Base-by-base conservation (phyloP, 2,888 invertebrate species). In the Pollenia griseotomentosa region DNA sequence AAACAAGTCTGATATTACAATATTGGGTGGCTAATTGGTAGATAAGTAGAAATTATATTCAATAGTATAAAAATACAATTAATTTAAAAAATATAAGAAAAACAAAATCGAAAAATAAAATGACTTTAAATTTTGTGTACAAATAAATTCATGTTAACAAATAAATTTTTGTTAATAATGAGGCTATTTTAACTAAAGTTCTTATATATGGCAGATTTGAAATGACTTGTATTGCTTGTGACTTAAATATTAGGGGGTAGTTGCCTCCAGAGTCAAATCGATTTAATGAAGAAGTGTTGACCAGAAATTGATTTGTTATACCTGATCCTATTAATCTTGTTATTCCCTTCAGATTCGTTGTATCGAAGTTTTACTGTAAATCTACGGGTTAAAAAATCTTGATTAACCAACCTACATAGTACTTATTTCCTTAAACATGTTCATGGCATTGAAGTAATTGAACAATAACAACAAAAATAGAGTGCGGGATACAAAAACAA, bases 371-470 rank as follows among this genome's bases (percentile, higher is more conserved):
- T 33, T 33, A 33, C 33, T 33, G 33, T 79, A 57, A 57, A 16
- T 77, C 16, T 5, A 9, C 46, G 12, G 46, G 11, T 48, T 48
- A 14, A 57, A 57, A 66, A 2, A 48, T 42, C 19, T 70, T 51
- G 53, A 53, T 48, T 42, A 10, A 23, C 42, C 66, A 55, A 55
- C 33, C 55, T n/a, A n/a, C n/a, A n/a, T 33, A 3, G 2, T 4
- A 33, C 6, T 46, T 23, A 65, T 46, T 19, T 77, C 55, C 23
- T 14, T 57, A 55, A 48, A 59, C 65, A 55, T 70, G 70, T 70
- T 63, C 44, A 70, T 46, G 70, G 40, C 33, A 68, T 70, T 77
- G 40, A 63, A 71, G 74, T 66, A 79, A 85, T 74, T 80, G 80
- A 80, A 61, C 59, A 79, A 44, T 59, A 59, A 14, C 16, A 66